Evolutionary conservation across 2,113 vertebrate species (phyloP).

Genomic region (Corythornis cristatus): DNA sequence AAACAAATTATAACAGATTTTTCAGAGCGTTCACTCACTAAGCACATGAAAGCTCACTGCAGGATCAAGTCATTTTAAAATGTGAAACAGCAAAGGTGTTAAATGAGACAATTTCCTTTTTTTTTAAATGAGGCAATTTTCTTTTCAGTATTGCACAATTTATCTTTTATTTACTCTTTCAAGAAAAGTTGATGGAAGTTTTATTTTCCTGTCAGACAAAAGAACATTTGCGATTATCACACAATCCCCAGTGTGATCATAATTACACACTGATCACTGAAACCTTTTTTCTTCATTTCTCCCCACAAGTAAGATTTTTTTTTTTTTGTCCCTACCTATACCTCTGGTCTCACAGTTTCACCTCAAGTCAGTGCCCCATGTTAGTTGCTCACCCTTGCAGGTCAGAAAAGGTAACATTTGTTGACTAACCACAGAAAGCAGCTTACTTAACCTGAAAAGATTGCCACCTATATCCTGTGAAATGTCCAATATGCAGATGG

Average conservation of each 20-base stretch:
- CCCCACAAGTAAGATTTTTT: neutral
- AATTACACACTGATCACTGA: neutral
- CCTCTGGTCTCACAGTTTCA: neutral
- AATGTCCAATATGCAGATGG: neutral
- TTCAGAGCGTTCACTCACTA: neutral
- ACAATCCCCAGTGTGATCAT: too few species aligned
- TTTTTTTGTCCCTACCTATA: neutral
- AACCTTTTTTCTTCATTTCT: neutral
- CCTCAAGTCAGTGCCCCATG: neutral
- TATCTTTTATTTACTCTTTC: neutral
- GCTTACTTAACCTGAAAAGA: neutral
- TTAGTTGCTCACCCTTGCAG: neutral
- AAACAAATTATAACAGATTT: neutral
- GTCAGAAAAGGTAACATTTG: neutral
- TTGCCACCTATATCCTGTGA: neutral
- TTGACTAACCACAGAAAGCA: neutral
- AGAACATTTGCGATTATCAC: too few species aligned
- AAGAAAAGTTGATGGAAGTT: neutral
- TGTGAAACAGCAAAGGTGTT: neutral
- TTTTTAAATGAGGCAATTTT: neutral
- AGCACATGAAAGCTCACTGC: neutral
- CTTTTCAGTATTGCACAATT: neutral
- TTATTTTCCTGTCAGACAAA: neutral
- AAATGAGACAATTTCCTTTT: neutral
- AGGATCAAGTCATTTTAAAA: neutral